phyloP scores from a whole-genome alignment of 2,113 vertebrate species.

The Pithys albifrons region DNA sequence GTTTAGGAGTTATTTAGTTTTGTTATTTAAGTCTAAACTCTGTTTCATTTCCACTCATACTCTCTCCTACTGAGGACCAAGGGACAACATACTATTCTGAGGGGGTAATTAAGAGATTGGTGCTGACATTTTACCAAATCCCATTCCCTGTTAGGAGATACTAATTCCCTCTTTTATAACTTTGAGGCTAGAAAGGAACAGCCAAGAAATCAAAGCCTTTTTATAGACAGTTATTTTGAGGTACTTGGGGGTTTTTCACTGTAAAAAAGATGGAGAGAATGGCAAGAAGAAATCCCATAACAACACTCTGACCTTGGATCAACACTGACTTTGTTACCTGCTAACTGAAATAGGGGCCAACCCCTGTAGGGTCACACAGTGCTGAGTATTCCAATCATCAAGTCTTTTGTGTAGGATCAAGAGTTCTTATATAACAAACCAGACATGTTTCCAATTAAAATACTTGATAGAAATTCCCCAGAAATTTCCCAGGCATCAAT shows the following conservation, averaged over 20 bases:
- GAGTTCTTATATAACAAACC: neutral
- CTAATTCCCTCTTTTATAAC: neutral
- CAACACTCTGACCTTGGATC: neutral
- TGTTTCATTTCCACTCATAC: neutral
- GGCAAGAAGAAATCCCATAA: neutral
- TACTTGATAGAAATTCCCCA: neutral
- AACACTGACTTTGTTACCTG: neutral
- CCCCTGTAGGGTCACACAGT: neutral
- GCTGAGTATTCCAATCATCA: neutral
- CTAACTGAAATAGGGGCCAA: neutral
- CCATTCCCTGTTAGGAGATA: neutral
- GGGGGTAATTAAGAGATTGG: constrained; percentile 9
- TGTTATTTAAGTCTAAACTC: neutral
- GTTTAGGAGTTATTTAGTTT: neutral
- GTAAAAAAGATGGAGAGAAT: neutral
- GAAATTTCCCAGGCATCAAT: neutral
- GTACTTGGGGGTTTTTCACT: neutral
- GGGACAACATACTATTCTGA: neutral
- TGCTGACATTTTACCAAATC: neutral
- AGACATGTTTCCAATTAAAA: neutral
- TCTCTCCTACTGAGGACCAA: neutral
- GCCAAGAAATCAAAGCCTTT: neutral
- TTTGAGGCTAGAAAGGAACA: neutral
- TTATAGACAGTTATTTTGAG: neutral
- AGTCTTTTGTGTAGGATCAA: neutral